Percentiles rank a stretch among this genome's conserved stretches.
These are phyloP conservation scores for Hybognathus amarus DNA, from an alignment of 2,797 vertebrate genomes.

Conservation along the genomic window DNA sequence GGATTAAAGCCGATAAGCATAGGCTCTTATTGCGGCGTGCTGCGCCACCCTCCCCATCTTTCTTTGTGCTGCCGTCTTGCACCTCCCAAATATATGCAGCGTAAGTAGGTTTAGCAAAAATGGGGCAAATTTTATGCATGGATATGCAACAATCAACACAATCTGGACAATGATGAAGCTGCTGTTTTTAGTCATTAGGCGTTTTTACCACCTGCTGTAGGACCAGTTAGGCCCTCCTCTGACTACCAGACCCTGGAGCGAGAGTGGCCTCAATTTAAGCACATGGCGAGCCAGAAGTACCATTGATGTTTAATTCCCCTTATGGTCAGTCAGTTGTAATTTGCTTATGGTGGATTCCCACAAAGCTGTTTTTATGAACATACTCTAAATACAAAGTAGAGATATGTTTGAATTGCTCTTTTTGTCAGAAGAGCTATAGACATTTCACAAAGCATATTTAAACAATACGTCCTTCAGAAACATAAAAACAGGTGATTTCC, in stretches of 20 bases:
- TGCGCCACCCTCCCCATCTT: slow-evolving; percentile 54
- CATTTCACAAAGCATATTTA: slow-evolving; percentile 35
- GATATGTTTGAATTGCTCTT: slow-evolving; percentile 28
- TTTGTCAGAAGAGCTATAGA: slow-evolving; percentile 38
- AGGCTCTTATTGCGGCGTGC: slow-evolving; percentile 54
- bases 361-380: slow-evolving; percentile 36
- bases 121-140: slow-evolving; percentile 56
- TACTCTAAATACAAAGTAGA: slow-evolving; percentile 17
- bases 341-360: slow-evolving; percentile 23
- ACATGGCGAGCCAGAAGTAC: slow-evolving; percentile 32
- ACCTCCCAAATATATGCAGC: slow-evolving; percentile 46
- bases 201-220: slow-evolving; percentile 48
- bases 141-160: slow-evolving; percentile 55
- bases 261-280: slow-evolving; percentile 32
- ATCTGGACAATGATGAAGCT: slow-evolving; percentile 46
- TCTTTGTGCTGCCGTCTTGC: slow-evolving; percentile 53
- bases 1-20: slow-evolving; percentile 75
- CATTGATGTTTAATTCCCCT: slow-evolving; percentile 41
- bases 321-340: slow-evolving; percentile 17
- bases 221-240: slow-evolving; percentile 14
- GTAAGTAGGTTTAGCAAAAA: slow-evolving; percentile 52
- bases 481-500: background rate
- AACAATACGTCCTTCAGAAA: slow-evolving; percentile 8
- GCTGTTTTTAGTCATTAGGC: slow-evolving; percentile 37
- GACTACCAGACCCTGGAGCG: slow-evolving; percentile 20